phyloP scores from a whole-genome alignment of 2,113 vertebrate genomes.

The Circaetus cinerascens region DNA sequence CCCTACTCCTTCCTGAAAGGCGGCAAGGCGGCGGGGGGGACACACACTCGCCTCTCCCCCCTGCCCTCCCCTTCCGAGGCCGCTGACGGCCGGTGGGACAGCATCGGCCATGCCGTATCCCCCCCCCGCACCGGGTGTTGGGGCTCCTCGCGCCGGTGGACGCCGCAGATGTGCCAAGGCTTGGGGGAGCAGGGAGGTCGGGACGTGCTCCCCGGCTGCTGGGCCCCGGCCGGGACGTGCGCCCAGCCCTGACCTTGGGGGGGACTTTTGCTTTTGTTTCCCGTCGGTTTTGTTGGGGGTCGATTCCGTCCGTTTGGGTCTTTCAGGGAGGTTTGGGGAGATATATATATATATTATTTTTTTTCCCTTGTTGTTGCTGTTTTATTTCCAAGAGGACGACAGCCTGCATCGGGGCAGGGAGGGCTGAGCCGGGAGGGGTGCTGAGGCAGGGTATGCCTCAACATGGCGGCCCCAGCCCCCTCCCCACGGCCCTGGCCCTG shows the following conservation, averaged over 20 bases:
- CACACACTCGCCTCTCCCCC: background rate
- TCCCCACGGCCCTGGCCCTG: background rate
- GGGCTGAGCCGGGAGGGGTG: background rate
- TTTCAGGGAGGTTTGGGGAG: constrained; percentile 10
- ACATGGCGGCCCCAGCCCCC: background rate
- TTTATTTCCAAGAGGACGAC: constrained; percentile 23
- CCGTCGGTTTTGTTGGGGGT: background rate
- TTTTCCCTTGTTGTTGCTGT: background rate
- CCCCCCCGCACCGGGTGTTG: background rate
- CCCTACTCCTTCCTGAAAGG: constrained; percentile 19
- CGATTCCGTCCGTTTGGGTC: background rate
- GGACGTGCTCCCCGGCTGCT: background rate
- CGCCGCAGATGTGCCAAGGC: constrained; percentile 63
- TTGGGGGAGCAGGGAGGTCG: background rate
- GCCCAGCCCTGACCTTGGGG: constrained; percentile 4
- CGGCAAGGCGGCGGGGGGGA: rapidly evolving
- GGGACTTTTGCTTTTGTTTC: constrained; percentile 9
- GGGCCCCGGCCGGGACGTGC: background rate
- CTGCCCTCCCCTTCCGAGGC: background rate
- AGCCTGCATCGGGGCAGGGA: background rate
- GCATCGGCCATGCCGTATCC: background rate
- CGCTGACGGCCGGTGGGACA: background rate
- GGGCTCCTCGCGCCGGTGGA: constrained; percentile 15
- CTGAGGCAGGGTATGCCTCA: background rate
- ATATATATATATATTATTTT: background rate